Conservation (phyloP, 2,113 vertebrate species). For the pig (Sus scrofa) region DNA sequence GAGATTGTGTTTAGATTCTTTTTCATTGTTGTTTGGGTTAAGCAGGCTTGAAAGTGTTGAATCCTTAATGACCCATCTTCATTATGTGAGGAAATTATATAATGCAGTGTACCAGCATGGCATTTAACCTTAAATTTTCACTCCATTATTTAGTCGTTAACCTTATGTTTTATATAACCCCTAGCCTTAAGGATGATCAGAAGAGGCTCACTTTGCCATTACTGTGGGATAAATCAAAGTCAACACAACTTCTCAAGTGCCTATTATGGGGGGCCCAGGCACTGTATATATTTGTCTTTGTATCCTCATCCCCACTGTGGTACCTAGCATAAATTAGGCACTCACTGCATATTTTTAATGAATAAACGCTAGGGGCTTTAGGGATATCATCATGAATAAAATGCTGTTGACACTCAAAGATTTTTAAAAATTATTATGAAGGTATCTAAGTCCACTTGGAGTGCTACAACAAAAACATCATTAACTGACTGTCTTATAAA, state of each 20-base stretch:
- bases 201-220: constrained; percentile 23
- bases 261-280: neutral
- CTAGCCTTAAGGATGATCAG: neutral
- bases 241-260: neutral
- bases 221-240: constrained; percentile 26
- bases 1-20: constrained; percentile 84
- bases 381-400: neutral
- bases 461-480: neutral
- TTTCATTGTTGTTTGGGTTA: constrained; percentile 82
- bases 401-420: neutral
- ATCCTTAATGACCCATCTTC: constrained; percentile 75
- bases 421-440: neutral
- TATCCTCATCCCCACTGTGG: too few relatives aligned
- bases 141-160: constrained; percentile 77
- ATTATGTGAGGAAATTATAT: constrained; percentile 75
- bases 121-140: constrained; percentile 77
- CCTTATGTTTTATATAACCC: constrained; percentile 66
- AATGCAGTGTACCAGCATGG: constrained; percentile 51
- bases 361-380: neutral
- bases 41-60: constrained; percentile 80
- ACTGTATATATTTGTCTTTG: neutral
- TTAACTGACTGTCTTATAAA: neutral
- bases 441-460: neutral
- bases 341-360: neutral
- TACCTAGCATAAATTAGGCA: neutral